A percentile compares a stretch with the other conserved stretches of the same genome.
Conservation (phyloP, 1,140 invertebrate species). For the Argopecten irradians region DNA sequence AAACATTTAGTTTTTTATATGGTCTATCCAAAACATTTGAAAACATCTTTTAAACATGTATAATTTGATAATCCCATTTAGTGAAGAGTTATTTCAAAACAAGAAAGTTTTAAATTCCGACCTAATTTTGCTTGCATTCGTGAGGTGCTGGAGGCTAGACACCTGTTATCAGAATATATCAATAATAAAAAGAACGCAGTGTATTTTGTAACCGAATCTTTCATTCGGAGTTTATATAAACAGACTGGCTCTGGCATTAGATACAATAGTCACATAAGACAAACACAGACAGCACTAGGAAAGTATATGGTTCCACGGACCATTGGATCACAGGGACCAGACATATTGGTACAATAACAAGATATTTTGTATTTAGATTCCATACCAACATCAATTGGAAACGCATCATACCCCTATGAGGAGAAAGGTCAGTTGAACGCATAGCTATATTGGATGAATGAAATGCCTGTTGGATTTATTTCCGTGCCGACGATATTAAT, state of each 20-base stretch:
- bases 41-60: too few species aligned
- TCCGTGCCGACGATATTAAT: not conserved
- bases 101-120: too few species aligned
- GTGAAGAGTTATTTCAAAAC: too few species aligned
- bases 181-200: not conserved
- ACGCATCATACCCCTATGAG: not conserved
- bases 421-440: not conserved
- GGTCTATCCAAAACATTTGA: too few species aligned
- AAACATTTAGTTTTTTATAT: too few species aligned
- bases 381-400: not conserved
- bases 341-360: not conserved
- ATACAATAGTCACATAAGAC: not conserved
- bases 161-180: not conserved
- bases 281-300: not conserved
- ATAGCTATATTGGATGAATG: not conserved
- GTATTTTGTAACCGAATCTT: not conserved
- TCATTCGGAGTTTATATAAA: constrained; percentile 3
- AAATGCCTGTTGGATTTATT: not conserved
- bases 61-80: too few species aligned
- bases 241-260: not conserved
- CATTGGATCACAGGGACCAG: not conserved
- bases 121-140: too few species aligned
- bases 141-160: not conserved
- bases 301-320: not conserved
- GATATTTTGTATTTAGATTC: not conserved